Base-by-base conservation (phyloP, 2,113 vertebrate species). In the Prochilodus magdalenae region DNA sequence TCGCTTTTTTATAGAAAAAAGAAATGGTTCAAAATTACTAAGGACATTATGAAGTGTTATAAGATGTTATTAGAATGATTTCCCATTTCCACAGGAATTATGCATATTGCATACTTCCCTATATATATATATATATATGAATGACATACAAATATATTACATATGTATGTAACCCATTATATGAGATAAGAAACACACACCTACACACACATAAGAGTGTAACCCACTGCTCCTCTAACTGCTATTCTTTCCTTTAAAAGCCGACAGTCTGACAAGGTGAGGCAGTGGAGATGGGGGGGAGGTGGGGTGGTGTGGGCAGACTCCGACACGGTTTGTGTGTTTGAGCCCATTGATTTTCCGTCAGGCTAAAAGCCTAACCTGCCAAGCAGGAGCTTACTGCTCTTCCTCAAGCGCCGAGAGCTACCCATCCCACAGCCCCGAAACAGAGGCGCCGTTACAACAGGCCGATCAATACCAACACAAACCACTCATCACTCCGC, bases 321-420 rank as follows among this genome's bases (percentile, higher is more conserved):
- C 26, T 47, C 51, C 79, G 47, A 77, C 24, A 40, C 67, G 51
- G 73, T 74, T 76, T 75, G 40, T 55, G 40, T 47, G 22, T 67
- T 73, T 76, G 59, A 63, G 69, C 57, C 16, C 70, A 87, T 85
- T 67, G 83, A 87, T 83, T 85, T 87, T 79, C 70, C 73, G 80
- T 85, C 86, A 87, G 75, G 69, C 33, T 82, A 82, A 80, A 77
- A 83, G 65, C 51, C 75, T 63, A 79, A 60, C 70, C 53, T 83
- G 74, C 74, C 82, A 62, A 69, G 55, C 75, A 75, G 75, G 62
- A 24, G 30, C 72, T 75, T 63, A 69, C 71, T 81, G 57, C 27
- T 29, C 75, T 80, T 70, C 80, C 44, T 86, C 77, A 33, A 70
- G 57, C n/a, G 18, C 63, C 44, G 33, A 33, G 73, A 75, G 47